Evolutionary conservation across 2,888 invertebrate species (phyloP).

Genomic region (Philhelius pedissequus): DNA sequence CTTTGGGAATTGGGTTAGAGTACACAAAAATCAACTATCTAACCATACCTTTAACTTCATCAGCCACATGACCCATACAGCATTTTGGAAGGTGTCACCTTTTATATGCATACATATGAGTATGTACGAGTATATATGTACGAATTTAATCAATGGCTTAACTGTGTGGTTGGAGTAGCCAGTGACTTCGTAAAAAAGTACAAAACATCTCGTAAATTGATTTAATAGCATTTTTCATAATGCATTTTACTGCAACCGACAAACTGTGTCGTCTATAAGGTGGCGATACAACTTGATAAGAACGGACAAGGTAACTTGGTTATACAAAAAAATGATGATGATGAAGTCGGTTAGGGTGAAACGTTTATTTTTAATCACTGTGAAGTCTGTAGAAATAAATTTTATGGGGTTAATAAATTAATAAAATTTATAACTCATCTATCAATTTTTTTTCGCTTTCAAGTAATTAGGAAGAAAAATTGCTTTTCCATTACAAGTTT

Average conservation of each 20-base stretch:
- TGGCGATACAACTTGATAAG: neutral
- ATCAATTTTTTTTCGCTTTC: neutral
- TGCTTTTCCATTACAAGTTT: neutral
- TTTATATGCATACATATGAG: too few species aligned
- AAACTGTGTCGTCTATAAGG: neutral
- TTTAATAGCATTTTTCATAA: neutral
- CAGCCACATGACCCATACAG: too few species aligned
- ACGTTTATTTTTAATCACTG: neutral
- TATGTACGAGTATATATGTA: too few species aligned
- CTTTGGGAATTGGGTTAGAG: too few species aligned
- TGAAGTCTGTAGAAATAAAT: neutral
- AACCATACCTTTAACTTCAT: too few species aligned
- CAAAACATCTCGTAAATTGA: neutral
- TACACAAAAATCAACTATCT: too few species aligned
- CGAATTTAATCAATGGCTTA: too few species aligned
- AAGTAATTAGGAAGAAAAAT: neutral
- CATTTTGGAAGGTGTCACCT: too few species aligned
- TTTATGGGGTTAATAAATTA: neutral
- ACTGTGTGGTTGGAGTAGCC: neutral
- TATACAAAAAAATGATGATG: slow-evolving; percentile 30
- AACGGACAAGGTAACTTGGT: neutral
- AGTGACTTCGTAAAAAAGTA: too few species aligned
- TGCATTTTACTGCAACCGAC: neutral
- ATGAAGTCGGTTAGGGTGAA: neutral
- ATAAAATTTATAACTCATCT: neutral